phyloP scores from a whole-genome alignment of 2,888 invertebrate genomes.

The Acleris emargana region DNA sequence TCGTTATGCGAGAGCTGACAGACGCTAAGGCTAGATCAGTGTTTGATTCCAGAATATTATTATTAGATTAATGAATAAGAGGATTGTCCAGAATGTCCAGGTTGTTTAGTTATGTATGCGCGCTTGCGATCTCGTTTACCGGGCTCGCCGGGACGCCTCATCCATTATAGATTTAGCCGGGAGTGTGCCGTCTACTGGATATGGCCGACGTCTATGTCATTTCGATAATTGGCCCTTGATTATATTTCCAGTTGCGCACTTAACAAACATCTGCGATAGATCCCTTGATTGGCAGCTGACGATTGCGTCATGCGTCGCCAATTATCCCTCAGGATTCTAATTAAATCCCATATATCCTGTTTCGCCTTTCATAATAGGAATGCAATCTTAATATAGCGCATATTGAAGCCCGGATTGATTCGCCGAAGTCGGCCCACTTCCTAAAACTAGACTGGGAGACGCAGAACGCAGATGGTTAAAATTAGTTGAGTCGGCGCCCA shows the following conservation, averaged over 20 bases:
- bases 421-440: conserved; percentile 78
- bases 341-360: conserved; percentile 45
- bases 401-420: conserved; percentile 52
- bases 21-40: too few relatives aligned
- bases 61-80: conserved; percentile 66
- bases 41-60: too few relatives aligned
- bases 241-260: conserved; percentile 66
- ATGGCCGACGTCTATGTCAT: conserved; percentile 71
- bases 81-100: conserved; percentile 52
- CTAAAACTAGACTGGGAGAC: conserved; percentile 81
- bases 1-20: too few relatives aligned
- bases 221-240: conserved; percentile 77
- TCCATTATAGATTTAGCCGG: conserved; percentile 80
- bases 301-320: conserved; percentile 68
- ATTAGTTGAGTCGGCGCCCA: conserved; percentile 74
- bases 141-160: conserved; percentile 78
- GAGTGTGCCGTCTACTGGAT: conserved; percentile 67
- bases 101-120: conserved; percentile 68
- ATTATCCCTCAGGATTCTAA: conserved; percentile 65
- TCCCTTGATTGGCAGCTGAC: conserved; percentile 68
- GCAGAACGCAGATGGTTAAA: conserved; percentile 80
- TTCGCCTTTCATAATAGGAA: conserved; percentile 8
- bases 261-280: conserved; percentile 71
- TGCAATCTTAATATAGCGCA: conserved; percentile 24
- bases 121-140: conserved; percentile 76